Evolutionary conservation across 2,888 invertebrate species (phyloP), one percentile per base, ranked within the genome.

Genomic region (Torymus auratus): DNA sequence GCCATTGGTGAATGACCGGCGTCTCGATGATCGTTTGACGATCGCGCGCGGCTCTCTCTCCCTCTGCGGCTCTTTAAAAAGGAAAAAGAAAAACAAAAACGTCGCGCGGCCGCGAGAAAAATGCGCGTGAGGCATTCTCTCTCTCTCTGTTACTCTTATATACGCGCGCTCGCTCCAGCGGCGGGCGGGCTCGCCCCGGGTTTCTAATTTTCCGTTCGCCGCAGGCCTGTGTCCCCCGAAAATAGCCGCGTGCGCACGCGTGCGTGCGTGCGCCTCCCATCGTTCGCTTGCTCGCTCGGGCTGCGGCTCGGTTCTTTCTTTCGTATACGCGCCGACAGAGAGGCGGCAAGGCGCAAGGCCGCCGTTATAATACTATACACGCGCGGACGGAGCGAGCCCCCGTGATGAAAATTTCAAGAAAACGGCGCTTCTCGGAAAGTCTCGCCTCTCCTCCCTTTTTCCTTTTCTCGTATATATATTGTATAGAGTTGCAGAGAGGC

Each of bases 1-100:
- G 81, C 72, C 81, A 72, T 83, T 76, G 82, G 82, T 83, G 81
- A 85, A 83, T 84, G 83, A 84, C 83, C 83, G 78, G 73, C 83
- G 73, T 75, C 81, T 82, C 80, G 20, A 83, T 41, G 41, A 41
- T 78, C 81, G 72, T 83, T 83, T 81, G 65, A 10, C 67, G 60
- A 75, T 67, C 23, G 50, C 3, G 62, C 15, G 15, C 68, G 10
- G 14, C 14, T 1, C 5, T 28, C 28, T 28, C 28, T 3, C 28
- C 7, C 41, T 41, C 41, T 10, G 7, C 7, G 41, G 41, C 50
- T 76, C 76, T 76, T 62, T 55, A 76, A 76, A 75, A 65, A 58
- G 41, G 17, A 56, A 41, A 41, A 41, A 41, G 41, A 41, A 41
- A 41, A 41, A 41, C 41, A 41, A 41, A 41, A 41, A 5, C 41